Evolutionary conservation across 2,888 invertebrate species (phyloP).

Genomic region (Eretmocerus hayati): DNA sequence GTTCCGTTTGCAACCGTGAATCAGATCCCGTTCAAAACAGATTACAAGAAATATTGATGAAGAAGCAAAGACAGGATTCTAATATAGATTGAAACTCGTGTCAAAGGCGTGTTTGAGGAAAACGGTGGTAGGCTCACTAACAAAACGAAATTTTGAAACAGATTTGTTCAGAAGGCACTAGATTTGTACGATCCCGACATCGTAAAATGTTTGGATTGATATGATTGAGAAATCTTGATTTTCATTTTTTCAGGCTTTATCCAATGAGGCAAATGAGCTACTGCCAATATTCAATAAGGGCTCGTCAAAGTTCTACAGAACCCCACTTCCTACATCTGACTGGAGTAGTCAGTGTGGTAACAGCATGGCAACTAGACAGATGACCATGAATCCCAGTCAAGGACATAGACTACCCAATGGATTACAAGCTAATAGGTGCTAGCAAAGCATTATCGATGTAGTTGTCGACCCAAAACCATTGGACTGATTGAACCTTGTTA

Average conservation of each 20-base stretch:
- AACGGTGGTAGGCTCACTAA: too few relatives aligned
- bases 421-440: conserved; percentile 37
- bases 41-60: too few relatives aligned
- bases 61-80: too few relatives aligned
- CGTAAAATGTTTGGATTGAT: too few relatives aligned
- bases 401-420: conserved; percentile 39
- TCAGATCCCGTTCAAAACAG: too few relatives aligned
- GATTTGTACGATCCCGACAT: too few relatives aligned
- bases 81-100: too few relatives aligned
- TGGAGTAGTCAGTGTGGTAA: conserved; percentile 68
- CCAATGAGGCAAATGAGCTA: conserved; percentile 94
- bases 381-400: conserved; percentile 36
- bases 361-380: conserved; percentile 41
- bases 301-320: conserved; percentile 81
- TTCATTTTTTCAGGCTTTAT: conserved; percentile 73
- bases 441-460: conserved; percentile 26
- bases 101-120: too few relatives aligned
- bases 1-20: too few relatives aligned
- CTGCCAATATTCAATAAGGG: conserved; percentile 97
- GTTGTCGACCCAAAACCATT: conserved; percentile 19
- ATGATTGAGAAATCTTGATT: too few relatives aligned
- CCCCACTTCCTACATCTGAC: conserved; percentile 75
- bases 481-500: conserved; percentile 23
- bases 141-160: too few relatives aligned
- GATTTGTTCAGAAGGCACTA: too few relatives aligned